These are phyloP conservation scores for Lucilia sericata DNA, from an alignment of 1,140 invertebrate genomes.

Conservation along the genomic window DNA sequence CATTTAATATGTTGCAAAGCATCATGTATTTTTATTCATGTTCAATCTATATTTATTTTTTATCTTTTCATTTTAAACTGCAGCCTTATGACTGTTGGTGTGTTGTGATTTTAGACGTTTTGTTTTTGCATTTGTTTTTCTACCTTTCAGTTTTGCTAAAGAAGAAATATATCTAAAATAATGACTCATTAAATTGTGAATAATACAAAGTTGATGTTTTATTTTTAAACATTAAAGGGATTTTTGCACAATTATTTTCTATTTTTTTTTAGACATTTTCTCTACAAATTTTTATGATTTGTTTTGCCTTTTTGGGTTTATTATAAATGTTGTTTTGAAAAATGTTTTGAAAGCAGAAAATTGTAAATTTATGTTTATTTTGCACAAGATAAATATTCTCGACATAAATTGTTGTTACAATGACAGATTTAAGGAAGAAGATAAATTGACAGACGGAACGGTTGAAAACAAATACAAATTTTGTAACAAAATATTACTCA, in stretches of 20 bases:
- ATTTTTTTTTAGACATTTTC: background rate
- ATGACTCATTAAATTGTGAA: conserved; percentile 27
- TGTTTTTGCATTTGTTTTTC: background rate
- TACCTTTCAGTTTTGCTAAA: background rate
- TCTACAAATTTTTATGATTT: background rate
- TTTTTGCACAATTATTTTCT: background rate
- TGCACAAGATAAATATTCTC: no score
- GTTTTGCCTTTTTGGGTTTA: background rate
- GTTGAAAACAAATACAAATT: no score
- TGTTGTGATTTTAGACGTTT: background rate
- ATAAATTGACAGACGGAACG: no score
- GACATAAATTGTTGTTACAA: no score
- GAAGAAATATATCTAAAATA: conserved; percentile 19
- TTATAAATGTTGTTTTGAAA: no score
- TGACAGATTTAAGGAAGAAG: no score
- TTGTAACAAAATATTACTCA: background rate
- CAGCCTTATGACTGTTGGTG: background rate
- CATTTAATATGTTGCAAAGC: conserved; percentile 21
- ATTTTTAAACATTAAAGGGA: conserved; percentile 20
- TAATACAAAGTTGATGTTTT: conserved; percentile 19
- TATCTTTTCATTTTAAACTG: background rate
- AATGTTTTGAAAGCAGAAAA: no score
- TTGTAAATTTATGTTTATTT: no score
- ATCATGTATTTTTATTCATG: conserved; percentile 13
- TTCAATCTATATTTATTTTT: background rate